A percentile compares a stretch with the other conserved stretches of the same genome.
These are phyloP conservation scores for Drosophila fungiperda DNA, from an alignment of 2,888 invertebrate species.

Conservation along the genomic window DNA sequence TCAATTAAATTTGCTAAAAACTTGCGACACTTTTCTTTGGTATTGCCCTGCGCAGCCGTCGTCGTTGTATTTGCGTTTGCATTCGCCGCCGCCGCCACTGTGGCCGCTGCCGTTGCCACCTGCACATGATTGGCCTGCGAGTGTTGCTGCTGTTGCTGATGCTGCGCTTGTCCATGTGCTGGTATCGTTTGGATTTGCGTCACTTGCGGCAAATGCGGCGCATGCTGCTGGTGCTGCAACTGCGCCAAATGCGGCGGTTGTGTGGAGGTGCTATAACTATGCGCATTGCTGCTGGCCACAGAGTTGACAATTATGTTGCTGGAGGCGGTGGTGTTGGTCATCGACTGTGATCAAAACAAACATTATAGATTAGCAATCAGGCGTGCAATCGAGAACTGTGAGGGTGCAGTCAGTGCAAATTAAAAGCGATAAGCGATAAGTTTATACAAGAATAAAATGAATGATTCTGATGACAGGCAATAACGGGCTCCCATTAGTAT, in stretches of 20 bases:
- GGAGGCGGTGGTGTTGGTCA: constrained; percentile 81
- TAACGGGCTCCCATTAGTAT: constrained; percentile 26
- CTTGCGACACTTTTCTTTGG: constrained; percentile 99
- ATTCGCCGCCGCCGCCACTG: constrained; percentile 51
- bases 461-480: constrained; percentile 22
- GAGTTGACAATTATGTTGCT: constrained; percentile 85
- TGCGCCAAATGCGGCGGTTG: constrained; percentile 77
- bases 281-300: constrained; percentile 83
- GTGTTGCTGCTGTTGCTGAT: constrained; percentile 8
- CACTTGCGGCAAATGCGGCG: constrained; percentile 83
- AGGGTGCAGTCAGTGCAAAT: constrained; percentile 40
- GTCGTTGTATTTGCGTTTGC: constrained; percentile 65
- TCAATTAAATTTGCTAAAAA: constrained; percentile 98
- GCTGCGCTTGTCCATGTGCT: constrained; percentile 35
- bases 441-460: constrained; percentile 30
- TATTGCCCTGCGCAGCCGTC: constrained; percentile 87
- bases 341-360: constrained; percentile 57
- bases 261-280: constrained; percentile 72
- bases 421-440: constrained; percentile 48
- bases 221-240: constrained; percentile 76
- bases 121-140: constrained; percentile 34
- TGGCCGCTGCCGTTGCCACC: constrained; percentile 34
- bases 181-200: constrained; percentile 83
- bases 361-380: constrained; percentile 27
- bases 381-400: constrained; percentile 3